Base-by-base conservation (phyloP, 1,140 invertebrate species). In the Bombus haemorrhoidalis region DNA sequence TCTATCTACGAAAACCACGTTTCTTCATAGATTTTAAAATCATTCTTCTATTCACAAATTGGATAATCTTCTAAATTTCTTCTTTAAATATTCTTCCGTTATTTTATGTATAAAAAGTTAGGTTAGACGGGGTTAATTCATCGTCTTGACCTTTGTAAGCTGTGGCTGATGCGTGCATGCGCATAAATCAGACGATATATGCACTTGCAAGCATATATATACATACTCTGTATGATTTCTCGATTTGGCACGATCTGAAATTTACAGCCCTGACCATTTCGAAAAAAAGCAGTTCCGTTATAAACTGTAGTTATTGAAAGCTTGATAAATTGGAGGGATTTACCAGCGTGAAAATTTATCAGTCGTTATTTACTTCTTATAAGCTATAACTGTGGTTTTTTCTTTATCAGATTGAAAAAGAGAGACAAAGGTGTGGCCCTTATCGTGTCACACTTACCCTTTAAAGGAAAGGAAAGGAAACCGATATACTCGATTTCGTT, bases 241-340 rank as follows among this genome's bases (percentile, higher is more conserved):
- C 75, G 66, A 83, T 88, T 89, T 86, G 75, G 76, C 83, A 88
- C 80, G 28, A 43, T 22, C 5, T 43, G 39, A 69, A 80, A 83
- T 86, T 89, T 80, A 80, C 34, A 43, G 34, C 69, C 32, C 10
- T 34, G 57, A 12, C 22, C 43, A 69, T 75, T 37, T 9, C 34
- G 28, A 64, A 57, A n/a, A 85, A 68, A 82, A 57, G 5, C 53
- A 15, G 72, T 79, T 53, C 64, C 62, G 64, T 89, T 62, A 68
- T 76, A 39, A 37, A 39, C n/a, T 4, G 28, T 28, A 32, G 25
- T 72, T 72, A 80, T 78, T 53, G 73, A 41, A 57, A 28, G 34
- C n/a, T 34, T 37, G 73, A 71, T 71, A 59, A 81, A 74, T 83
- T 75, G n/a, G 68, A 66, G 12, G 34, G 57, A 47, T 81, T 85